Percentiles rank a stretch among this genome's conserved stretches.
Conservation (phyloP, 2,113 vertebrate genomes). For the Pseudonaja textilis region DNA sequence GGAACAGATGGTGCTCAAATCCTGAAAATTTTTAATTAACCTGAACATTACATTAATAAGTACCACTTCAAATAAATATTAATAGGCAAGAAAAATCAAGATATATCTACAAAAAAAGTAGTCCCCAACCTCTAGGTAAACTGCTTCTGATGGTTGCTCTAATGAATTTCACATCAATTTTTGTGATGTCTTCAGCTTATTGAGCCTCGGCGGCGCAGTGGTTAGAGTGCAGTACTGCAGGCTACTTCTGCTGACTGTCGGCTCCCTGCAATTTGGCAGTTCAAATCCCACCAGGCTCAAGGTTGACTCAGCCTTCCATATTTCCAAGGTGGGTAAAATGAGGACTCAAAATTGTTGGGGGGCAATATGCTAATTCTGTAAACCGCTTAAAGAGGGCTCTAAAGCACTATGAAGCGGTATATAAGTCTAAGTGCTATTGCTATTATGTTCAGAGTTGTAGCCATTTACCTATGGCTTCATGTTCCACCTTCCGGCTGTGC, state of each 20-base stretch:
- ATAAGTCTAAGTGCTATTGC: too few species aligned
- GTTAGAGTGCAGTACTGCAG: too few species aligned
- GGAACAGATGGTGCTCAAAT: background rate
- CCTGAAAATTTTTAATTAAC: background rate
- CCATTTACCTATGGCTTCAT: slow-evolving; percentile 82
- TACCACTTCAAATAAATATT: background rate
- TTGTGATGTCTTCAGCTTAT: background rate
- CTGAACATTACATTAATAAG: background rate
- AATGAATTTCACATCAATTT: background rate
- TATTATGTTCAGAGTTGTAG: rapidly evolving
- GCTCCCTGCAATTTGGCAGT: too few species aligned
- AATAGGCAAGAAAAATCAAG: background rate
- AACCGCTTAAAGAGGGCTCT: too few species aligned
- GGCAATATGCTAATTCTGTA: too few species aligned
- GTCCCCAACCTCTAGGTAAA: background rate
- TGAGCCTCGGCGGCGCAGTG: too few species aligned
- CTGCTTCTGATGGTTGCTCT: background rate
- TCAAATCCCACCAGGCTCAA: too few species aligned
- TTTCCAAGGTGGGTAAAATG: too few species aligned
- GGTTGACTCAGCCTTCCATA: too few species aligned
- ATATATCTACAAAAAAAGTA: background rate
- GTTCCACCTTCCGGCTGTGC: slow-evolving; percentile 88
- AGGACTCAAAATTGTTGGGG: too few species aligned
- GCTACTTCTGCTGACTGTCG: too few species aligned
- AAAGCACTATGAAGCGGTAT: too few species aligned